Evolutionary conservation across 2,888 invertebrate genomes (phyloP), one percentile per base, ranked within the genome.

Genomic region (Euspilapteryx auroguttella): DNA sequence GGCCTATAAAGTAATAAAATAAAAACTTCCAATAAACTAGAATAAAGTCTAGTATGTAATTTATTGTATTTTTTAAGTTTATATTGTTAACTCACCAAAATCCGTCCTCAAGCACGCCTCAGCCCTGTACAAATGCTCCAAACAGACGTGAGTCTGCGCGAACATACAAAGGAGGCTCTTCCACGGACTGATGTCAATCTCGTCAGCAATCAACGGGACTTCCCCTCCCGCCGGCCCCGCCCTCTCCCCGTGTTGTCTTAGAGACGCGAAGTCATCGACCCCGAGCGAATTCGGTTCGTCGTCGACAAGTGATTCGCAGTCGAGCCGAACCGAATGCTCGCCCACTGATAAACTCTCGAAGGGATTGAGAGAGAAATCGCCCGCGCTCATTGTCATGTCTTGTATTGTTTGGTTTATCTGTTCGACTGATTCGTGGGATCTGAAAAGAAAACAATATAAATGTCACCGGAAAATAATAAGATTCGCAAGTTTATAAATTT

Each of bases 321-420:
- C 75, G 2, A 76, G 34, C 1, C 76, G 39, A 37, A 76, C 71
- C 0, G 77, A 75, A 27, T 61, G 54, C 13, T 76, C 75, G 0
- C 53, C 51, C 1, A 53, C 43, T 0, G 55, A 44, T 0, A 69
- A 34, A 14, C 49, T 57, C 36, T 76, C 77, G 27, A 77, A 77
- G 0, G 77, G 76, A 27, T 78, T 77, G 0, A 76, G 45, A 0
- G 56, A 57, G 36, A 69, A 64, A 23, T 78, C 73, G 0, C 68
- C 73, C 0, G 71, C 66, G 25, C 47, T 49, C 50, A 76, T 66
- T 0, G 73, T 73, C 77, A 77, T 77, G 38, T 77, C 77, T 42
- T 75, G 68, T 12, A 77, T 73, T 0, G 77, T 77, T 38, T 77
- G 76, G 41, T 77, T 76, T 37, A 75, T 73, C 35, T 71, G 71